Percentiles rank a stretch among this genome's conserved stretches.
Evolutionary conservation across 37 sponge, comb jelly and placozoan species (phyloP).

Genomic region (Hormiphora californensis): DNA sequence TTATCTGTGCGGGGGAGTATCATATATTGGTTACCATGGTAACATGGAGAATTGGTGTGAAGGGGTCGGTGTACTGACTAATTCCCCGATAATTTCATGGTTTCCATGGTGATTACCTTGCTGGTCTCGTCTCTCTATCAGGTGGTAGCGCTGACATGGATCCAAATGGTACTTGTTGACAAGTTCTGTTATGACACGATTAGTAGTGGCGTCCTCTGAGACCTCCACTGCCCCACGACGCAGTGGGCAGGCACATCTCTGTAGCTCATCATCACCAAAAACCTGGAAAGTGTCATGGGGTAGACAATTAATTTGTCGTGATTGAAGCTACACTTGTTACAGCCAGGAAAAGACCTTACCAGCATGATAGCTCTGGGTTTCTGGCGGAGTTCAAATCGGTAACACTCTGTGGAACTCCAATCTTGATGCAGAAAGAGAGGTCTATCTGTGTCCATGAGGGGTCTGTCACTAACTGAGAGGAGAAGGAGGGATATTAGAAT

Average conservation of each 20-base stretch:
- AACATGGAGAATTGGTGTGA: too few species aligned
- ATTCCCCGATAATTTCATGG: too few species aligned
- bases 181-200: conserved; percentile 22
- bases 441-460: conserved; percentile 33
- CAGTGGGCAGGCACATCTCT: background rate
- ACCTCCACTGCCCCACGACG: conserved; percentile 36
- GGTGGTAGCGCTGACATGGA: conserved; percentile 48
- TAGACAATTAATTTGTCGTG: background rate
- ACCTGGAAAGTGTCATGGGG: background rate
- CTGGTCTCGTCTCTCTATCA: conserved; percentile 29
- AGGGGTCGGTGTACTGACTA: too few species aligned
- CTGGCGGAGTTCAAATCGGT: conserved; percentile 46
- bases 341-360: background rate
- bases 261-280: conserved; percentile 23
- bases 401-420: conserved; percentile 11
- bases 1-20: too few species aligned
- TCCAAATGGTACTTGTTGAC: conserved; percentile 53
- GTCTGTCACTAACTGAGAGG: conserved; percentile 25
- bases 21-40: too few species aligned
- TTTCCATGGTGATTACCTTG: too few species aligned
- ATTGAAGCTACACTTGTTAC: background rate
- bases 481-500: background rate
- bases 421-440: conserved; percentile 36
- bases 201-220: conserved; percentile 18
- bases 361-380: conserved; percentile 53